Base-by-base conservation (phyloP, 2,888 invertebrate species). In the Digitonthophagus gazella region DNA sequence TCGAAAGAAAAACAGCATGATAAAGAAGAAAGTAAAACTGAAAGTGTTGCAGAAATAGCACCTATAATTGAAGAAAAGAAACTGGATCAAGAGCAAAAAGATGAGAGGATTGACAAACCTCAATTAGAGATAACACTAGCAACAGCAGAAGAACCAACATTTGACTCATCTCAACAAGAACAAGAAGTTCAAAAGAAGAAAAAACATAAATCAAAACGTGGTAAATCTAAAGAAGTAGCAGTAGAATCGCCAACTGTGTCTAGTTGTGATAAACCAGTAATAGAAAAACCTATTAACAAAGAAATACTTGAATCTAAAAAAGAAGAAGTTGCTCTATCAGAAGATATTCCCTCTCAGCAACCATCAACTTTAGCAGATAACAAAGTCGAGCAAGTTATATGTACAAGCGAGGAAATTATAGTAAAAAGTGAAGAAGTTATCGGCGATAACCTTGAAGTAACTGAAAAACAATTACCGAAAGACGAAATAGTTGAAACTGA, bases 11-110 rank as follows among this genome's bases (percentile, higher is more conserved):
- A 57, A 57, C 57, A 5, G 14, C 5, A n/a, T 57, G 57, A 57
- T 2, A 6, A 1, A 57, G 57, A 16, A 14, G 1, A 1, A 57
- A 3, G 1, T 14, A 57, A 57, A 16, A 16, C 4, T n/a, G 56
- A 57, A 14, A 16, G 6, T 5, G 1, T 15, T 1, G 57, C 0
- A 18, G 61, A 61, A 61, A 18, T n/a, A 19, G 14, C n/a, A 6
- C 19, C 61, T n/a, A 20, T 15, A 57, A 57, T 15, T 5, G 16
- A 57, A 57, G 57, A 57, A 5, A 57, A 57, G 57, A 57, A 57
- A 57, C 57, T 5, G 16, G 57, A 57, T 16, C 14, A 57, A 14
- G 54, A 54, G 14, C 61, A 20, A 11, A 19, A 16, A n/a, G n/a
- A 8, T 16, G 63, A 61, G 5, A 18, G 18, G 15, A 18, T 18